Percentiles rank a stretch among this genome's conserved stretches.
phyloP scores from a whole-genome alignment of 1,140 invertebrate species.

The Pogonognathellus flavescens region DNA sequence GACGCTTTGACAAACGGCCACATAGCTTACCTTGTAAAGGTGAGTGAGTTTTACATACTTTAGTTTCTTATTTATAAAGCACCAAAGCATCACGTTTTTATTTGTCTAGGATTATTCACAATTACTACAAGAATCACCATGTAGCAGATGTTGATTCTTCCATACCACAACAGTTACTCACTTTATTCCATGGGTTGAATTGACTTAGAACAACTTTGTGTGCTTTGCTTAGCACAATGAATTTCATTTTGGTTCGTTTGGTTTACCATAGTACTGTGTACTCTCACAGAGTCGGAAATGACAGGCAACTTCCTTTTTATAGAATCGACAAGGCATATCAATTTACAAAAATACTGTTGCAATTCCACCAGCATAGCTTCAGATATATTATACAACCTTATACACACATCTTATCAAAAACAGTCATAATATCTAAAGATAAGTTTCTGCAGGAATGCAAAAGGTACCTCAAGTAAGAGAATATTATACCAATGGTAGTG shows the following conservation, averaged over 20 bases:
- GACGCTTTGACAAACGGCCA: constrained; percentile 94
- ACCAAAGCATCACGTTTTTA: constrained; percentile 24
- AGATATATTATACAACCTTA: no score
- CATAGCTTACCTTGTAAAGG: constrained; percentile 97
- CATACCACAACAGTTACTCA: constrained; percentile 14
- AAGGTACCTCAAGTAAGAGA: no score
- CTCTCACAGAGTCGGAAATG: constrained; percentile 5
- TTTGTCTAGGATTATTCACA: constrained; percentile 1
- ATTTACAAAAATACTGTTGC: background rate
- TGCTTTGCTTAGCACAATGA: background rate
- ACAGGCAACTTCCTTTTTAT: constrained; percentile 43
- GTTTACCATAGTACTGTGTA: constrained; percentile 2
- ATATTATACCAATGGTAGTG: no score
- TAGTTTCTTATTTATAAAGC: background rate
- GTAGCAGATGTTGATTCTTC: constrained; percentile 24
- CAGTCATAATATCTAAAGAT: no score
- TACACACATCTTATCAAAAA: no score
- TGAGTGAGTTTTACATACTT: constrained; percentile 71
- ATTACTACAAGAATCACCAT: background rate
- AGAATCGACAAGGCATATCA: constrained; percentile 16
- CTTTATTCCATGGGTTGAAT: background rate
- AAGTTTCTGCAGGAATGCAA: no score
- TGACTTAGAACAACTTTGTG: background rate
- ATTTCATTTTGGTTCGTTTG: background rate
- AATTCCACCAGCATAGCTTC: background rate